Evolutionary conservation across 2,797 vertebrate genomes (phyloP), one percentile per base, ranked within the genome.

Genomic region (Sebastes matsubarae): DNA sequence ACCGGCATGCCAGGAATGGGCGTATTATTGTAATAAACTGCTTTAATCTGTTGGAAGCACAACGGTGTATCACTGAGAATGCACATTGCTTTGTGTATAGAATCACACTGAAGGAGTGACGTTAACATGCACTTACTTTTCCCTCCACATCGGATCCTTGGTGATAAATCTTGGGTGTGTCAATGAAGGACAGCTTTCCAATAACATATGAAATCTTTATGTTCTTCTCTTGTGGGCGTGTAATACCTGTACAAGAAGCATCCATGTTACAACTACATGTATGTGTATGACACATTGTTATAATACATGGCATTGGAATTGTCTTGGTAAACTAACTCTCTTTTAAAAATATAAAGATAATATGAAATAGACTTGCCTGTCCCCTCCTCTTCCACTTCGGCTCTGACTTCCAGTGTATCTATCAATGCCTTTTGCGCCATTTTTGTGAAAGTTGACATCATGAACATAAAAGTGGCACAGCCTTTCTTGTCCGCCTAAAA

Each of bases 1-100:
- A 96, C 22, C 0, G 7, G 2, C 80, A 63, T 88, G 68, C 92
- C 20, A 12, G 82, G 16, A 22, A 95, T 80, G 10, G 91, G 88
- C 2, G 71, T 85, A 29, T 90, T 22, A 20, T 92, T 89, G 65
- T 85, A 90, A 68, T 79, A 1, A 6, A 89, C 80, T 1, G 93
- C 91, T 87, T 90, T 94, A 24, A 95, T 77, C 95, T 96, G 90
- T 50, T 13, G 13, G 55, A 80, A 74, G 25, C 13, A 79, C 34
- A 72, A 30, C n/a, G 6, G 4, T 9, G 4, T 3, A 2, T 76
- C 12, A 80, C 2, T 34, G n/a, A 75, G 18, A 34, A 72, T 4
- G 2, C 2, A 20, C 20, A 68, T 59, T 2, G 5, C 2, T 18
- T 38, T 1, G 30, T 16, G 22, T 8, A 10, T 5, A 63, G 3